Evolutionary conservation across 1,140 invertebrate species (phyloP), one percentile per base, ranked within the genome.

Genomic region (Frieseomelitta varia): DNA sequence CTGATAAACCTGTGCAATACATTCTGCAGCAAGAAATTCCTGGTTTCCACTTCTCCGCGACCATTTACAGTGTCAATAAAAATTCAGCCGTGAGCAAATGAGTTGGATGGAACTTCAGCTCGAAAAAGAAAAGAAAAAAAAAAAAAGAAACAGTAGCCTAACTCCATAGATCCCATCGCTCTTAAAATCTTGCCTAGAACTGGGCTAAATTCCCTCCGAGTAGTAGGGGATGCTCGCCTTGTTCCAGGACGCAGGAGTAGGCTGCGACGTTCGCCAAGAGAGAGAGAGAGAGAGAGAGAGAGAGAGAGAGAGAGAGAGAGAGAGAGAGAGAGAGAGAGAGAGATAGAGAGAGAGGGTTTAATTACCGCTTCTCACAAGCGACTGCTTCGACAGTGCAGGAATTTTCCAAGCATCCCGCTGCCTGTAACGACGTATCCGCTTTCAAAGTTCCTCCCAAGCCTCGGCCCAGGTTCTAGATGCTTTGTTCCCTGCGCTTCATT

Each of bases 401-500:
- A 72, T 72, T 80, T 80, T 55, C 39, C 55, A 27, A 39, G 79
- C 19, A 68, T 68, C 65, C 65, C 24, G 67, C 2, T 19, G 15
- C 24, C 53, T 72, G 65, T 56, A 58, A 71, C 78, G 51, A 56
- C 55, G 67, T 80, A 71, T 81, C 56, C 79, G 67, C 47, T 81
- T 63, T 81, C 79, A 81, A 53, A 63, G 79, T 63, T 53, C 17
- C 56, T 27, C 11, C 34, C n/a, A 15, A 27, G 24, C 76, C n/a
- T 15, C 21, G 51, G 14, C 56, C 15, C 55, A 30, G 6, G 55
- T 6, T 47, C 39, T 47, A 61, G 58, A 61, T 58, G 53, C 78
- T 81, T 61, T 80, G 69, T 81, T 63, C 79, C 27, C 15, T 24
- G 34, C 47, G 69, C 56, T 74, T 81, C 71, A 55, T 74, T 74